phyloP scores from a whole-genome alignment of 2,888 invertebrate species.

The Mesochorus sp. region DNA sequence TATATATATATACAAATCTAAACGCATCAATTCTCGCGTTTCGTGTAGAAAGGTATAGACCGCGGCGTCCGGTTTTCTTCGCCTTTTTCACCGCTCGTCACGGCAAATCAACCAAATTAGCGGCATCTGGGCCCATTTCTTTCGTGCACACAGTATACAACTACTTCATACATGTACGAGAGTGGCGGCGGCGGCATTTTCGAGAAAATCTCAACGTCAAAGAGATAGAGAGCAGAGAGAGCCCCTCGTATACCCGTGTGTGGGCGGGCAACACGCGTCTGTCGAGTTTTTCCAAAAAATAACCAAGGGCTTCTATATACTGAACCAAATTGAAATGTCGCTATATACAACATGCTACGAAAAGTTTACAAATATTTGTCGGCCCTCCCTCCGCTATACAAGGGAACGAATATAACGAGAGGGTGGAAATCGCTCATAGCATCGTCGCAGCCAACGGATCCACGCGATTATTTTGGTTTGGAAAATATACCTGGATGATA shows the following conservation, averaged over 20 bases:
- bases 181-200: slow-evolving; percentile 62
- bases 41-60: slow-evolving; percentile 35
- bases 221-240: slow-evolving; percentile 36
- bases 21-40: slow-evolving; percentile 7
- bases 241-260: slow-evolving; percentile 3
- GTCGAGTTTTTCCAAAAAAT: slow-evolving; percentile 64
- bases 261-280: slow-evolving; percentile 57
- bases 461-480: too few species aligned
- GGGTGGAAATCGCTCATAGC: too few species aligned
- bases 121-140: slow-evolving; percentile 70
- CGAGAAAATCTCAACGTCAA: slow-evolving; percentile 64
- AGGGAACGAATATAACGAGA: slow-evolving; percentile 42
- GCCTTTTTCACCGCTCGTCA: slow-evolving; percentile 69
- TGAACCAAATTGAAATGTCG: slow-evolving; percentile 65
- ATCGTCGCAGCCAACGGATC: too few species aligned
- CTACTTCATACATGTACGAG: slow-evolving; percentile 11
- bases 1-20: not conserved
- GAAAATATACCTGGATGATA: too few species aligned
- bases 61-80: slow-evolving; percentile 53
- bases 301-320: slow-evolving; percentile 15
- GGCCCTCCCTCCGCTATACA: slow-evolving; percentile 54
- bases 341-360: slow-evolving; percentile 44
- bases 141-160: slow-evolving; percentile 14
- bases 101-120: slow-evolving; percentile 76
- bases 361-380: slow-evolving; percentile 74